A percentile compares a stretch with the other conserved stretches of the same genome.
phyloP scores from a whole-genome alignment of 2,888 invertebrate species.

The Coelinius sp. region DNA sequence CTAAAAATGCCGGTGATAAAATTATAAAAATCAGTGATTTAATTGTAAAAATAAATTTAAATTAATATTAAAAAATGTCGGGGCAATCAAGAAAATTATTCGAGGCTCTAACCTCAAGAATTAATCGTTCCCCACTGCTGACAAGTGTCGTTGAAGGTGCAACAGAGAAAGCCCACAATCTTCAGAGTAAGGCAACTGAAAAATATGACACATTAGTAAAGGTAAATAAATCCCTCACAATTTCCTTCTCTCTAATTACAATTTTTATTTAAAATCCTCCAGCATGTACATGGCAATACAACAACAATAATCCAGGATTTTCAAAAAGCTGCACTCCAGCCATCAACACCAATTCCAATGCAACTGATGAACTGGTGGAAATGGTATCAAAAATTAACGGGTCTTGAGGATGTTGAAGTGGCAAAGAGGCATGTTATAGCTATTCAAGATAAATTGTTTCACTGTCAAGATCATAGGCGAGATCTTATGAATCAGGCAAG shows the following conservation, averaged over 20 bases:
- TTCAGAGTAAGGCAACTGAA: slow-evolving; percentile 56
- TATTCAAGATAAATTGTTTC: slow-evolving; percentile 62
- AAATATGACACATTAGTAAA: slow-evolving; percentile 61
- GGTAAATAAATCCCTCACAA: slow-evolving; percentile 49
- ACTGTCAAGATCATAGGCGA: slow-evolving; percentile 62
- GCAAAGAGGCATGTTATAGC: slow-evolving; percentile 60
- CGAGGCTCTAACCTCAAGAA: slow-evolving; percentile 51
- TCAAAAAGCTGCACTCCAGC: slow-evolving; percentile 50
- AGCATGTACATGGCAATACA: slow-evolving; percentile 56
- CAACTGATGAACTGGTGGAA: slow-evolving; percentile 60
- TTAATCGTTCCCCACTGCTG: slow-evolving; percentile 55
- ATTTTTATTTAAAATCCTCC: background rate
- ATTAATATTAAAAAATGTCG: slow-evolving; percentile 51
- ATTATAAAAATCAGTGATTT: background rate
- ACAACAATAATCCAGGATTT: slow-evolving; percentile 59
- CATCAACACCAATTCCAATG: slow-evolving; percentile 56
- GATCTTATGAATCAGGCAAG: slow-evolving; percentile 52
- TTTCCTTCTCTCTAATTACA: no score
- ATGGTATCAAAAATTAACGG: slow-evolving; percentile 66
- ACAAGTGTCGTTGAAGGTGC: slow-evolving; percentile 54
- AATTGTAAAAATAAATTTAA: background rate
- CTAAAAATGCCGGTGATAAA: slow-evolving; percentile 30
- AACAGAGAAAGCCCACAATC: slow-evolving; percentile 56
- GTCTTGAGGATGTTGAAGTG: slow-evolving; percentile 61
- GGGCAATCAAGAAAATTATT: slow-evolving; percentile 54